Evolutionary conservation across 2,797 vertebrate genomes (phyloP).

Genomic region (Tolypeutes matacus): DNA sequence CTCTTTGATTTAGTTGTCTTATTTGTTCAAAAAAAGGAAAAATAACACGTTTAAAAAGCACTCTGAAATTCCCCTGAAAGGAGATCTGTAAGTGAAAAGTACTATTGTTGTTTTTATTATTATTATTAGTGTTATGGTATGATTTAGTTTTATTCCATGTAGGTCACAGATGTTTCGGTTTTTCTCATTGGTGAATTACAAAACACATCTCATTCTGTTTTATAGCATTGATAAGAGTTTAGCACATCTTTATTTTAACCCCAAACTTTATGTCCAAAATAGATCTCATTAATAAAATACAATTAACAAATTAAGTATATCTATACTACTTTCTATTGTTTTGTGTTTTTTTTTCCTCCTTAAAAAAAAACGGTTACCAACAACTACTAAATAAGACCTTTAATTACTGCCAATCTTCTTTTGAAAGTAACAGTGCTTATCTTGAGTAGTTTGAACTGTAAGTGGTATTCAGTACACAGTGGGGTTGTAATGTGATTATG

Average conservation of each 20-base stretch:
- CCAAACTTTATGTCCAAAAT: conserved; percentile 67
- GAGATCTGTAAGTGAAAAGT: conserved; percentile 65
- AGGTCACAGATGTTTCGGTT: conserved; percentile 66
- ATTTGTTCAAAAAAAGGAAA: conserved; percentile 69
- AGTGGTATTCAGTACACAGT: conserved; percentile 78
- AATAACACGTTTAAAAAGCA: conserved; percentile 74
- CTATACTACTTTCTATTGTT: conserved; percentile 71
- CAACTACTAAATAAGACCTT: conserved; percentile 80
- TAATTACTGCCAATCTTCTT: conserved; percentile 81
- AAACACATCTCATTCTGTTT: conserved; percentile 44
- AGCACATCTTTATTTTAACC: conserved; percentile 68
- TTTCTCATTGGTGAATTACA: conserved; percentile 71
- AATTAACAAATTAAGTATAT: conserved; percentile 73
- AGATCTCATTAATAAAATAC: conserved; percentile 75
- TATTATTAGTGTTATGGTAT: conserved; percentile 72
- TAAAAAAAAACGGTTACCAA: conserved; percentile 77
- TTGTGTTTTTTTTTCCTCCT: conserved; percentile 61
- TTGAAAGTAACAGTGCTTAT: conserved; percentile 75
- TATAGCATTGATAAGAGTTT: conserved; percentile 52
- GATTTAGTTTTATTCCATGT: conserved; percentile 71
- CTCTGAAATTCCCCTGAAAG: conserved; percentile 73
- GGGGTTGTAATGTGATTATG: conserved; percentile 76
- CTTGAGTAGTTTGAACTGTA: conserved; percentile 79
- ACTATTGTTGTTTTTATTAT: conserved; percentile 68
- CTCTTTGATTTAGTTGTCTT: conserved; percentile 76